Evolutionary conservation across 2,113 vertebrate species (phyloP), one percentile per base, ranked within the genome.

Genomic region (Poeciliopsis prolifica): DNA sequence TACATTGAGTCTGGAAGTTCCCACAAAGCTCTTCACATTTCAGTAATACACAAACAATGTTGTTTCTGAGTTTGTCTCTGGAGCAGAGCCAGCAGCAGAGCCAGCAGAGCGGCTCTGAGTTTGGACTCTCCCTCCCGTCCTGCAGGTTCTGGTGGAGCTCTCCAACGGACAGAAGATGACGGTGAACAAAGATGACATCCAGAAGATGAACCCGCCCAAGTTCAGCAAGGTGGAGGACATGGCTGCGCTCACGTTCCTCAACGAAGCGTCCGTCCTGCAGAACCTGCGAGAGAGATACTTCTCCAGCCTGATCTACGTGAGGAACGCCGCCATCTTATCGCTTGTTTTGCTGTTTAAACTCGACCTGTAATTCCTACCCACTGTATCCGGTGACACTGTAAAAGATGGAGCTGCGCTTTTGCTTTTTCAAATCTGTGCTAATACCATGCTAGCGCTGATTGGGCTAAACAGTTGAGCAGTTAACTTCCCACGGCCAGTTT

Each of bases 221-320:
- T 99, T 99, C 94, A 98, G 96, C 89, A 99, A 99, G 83, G 97
- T 97, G 90, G 98, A 99, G 84, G 98, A 99, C 93, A 99, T 99
- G 98, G 98, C 98, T 0, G 97, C 98, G 86, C 95, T 99, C 82
- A 99, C 98, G 5, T 99, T 97, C 87, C 97, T 99, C 75, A 99
- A 99, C 0, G 98, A 99, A 79, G 98, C 97, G 1, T 98, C 97
- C 0, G 96, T 99, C 75, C 95, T 99, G 42, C 97, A 99, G 82
- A 99, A 99, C 85, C 95, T 99, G 87, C 87, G 95, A n/a, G 97
- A 99, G 89, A 92, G 98, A 85, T 99, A 99, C 93, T 99, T 95
- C 95, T 99, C 97, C 0, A 97, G 97, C 68, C 96, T 99, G 76
- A 99, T 99, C 88, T 99, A 99, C 0, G 97, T 99, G 91, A 97